Base-by-base conservation (phyloP, 2,113 vertebrate species). In the Pipra filicauda region DNA sequence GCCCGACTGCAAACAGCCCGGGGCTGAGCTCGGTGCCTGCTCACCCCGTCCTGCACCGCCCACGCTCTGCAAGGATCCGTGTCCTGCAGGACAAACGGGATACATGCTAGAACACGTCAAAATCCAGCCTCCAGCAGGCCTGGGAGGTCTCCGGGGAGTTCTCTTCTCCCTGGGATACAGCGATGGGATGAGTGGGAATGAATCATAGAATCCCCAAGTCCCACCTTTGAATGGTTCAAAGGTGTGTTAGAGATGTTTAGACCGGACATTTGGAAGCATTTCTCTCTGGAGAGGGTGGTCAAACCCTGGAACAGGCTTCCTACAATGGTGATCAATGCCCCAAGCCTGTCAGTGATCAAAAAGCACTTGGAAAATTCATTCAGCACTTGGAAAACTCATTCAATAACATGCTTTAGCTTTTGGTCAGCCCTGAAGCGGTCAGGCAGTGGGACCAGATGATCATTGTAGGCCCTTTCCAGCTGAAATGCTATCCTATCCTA, bases 1-100 rank as follows among this genome's bases (percentile, higher is more conserved):
- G 1, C 48, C n/a, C 52, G 31, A 8, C n/a, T 49, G 78, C 48
- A 18, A 91, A 83, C 17, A 41, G 85, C 81, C 64, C 7, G 0
- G 39, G 61, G 62, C 71, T 58, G 64, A 77, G 92, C 54, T 61
- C 10, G 1, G 59, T 33, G 85, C 44, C 28, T 31, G 81, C 74
- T 30, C 19, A 0, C 13, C 69, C 33, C 0, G 0, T 28, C 77
- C 85, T 20, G 59, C 49, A 2, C 43, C 5, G 14, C 48, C 57
- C 58, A 5, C 2, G 1, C 72, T 84, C 7, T 0, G 21, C 30
- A 66, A 69, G 49, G 79, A 23, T 65, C 54, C 15, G 9, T 28
- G 65, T 57, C 43, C 66, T 23, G 26, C 6, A 24, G 22, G 10
- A 9, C 19, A 46, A 72, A 74, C 0, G 5, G 48, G 41, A 37